Conservation (phyloP, 2,113 vertebrate species). For the Antechinus flavipes region DNA sequence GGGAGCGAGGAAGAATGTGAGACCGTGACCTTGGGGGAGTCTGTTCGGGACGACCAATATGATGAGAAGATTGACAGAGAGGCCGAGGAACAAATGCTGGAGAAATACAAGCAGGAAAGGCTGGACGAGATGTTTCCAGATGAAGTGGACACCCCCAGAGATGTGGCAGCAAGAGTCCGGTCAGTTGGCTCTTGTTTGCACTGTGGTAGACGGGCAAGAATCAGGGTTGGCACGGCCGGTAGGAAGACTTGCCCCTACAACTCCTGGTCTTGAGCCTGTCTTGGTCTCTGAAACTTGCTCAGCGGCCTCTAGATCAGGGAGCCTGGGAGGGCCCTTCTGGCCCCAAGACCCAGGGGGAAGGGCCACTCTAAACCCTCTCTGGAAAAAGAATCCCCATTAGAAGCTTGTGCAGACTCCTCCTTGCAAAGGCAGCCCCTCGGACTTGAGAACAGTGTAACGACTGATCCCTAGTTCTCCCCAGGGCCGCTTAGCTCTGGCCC, state of each 20-base stretch:
- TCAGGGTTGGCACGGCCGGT: not conserved
- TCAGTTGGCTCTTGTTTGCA: slow-evolving; percentile 66
- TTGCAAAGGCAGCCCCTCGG: not conserved
- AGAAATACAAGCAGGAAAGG: slow-evolving; percentile 93
- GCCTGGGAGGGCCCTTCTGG: not conserved
- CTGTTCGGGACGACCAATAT: slow-evolving; percentile 88
- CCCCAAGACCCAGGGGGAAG: not conserved
- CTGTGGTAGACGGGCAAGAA: not conserved
- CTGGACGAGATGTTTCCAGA: slow-evolving; percentile 96
- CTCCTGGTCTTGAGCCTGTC: not conserved
- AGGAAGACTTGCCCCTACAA: not conserved
- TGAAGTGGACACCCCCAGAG: slow-evolving; percentile 95
- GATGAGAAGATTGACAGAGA: slow-evolving; percentile 91
- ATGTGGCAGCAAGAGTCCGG: slow-evolving; percentile 90
- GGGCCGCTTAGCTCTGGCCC: not conserved
- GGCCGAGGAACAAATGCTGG: slow-evolving; percentile 91
- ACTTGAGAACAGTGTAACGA: not conserved
- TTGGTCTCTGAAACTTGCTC: too few relatives aligned
- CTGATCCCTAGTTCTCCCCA: too few relatives aligned
- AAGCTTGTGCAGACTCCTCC: not conserved
- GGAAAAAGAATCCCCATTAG: not conserved
- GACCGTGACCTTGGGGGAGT: slow-evolving; percentile 86
- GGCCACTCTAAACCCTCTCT: not conserved
- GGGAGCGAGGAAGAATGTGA: slow-evolving; percentile 88
- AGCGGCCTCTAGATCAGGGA: not conserved